Evolutionary conservation across 2,888 invertebrate species (phyloP), one percentile per base, ranked within the genome.

Genomic region (Folsomia manolachei): DNA sequence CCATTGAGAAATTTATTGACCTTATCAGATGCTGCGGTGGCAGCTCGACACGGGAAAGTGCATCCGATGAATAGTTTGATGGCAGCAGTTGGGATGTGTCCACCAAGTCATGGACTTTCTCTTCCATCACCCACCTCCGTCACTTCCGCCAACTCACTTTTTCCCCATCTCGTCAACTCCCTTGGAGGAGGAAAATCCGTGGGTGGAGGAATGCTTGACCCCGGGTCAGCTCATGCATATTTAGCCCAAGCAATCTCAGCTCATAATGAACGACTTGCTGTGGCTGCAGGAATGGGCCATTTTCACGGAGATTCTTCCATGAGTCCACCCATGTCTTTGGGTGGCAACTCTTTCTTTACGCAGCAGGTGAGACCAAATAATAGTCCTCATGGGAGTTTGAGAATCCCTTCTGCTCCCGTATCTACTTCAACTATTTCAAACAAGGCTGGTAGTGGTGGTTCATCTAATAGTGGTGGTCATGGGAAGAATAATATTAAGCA

Each of bases 1-100:
- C 78, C 82, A 11, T 82, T 87, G 76, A 85, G 86, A 72, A 89
- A 89, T 81, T 83, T 89, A 67, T 87, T 88, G 82, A 85, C 88
- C 83, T 82, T 89, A 25, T 82, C 82, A 1, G 83, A 84, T 73
- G 81, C 83, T 0, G 83, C 84, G 1, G 83, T 82, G 18, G 81
- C 81, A 56, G 79, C 83, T 21, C 79, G 83, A 23, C 82, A 83
- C 72, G 73, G 76, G 26, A 78, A 78, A 75, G 68, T 75, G 52
- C 73, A 75, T 61, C 71, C 70, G 39, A 78, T 78, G 75, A 75
- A 77, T 68, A 71, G 73, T 71, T 71, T 77, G 63, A 67, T 78
- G 69, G 76, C 73, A 63, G 75, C 73, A 23, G 74, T 56, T 7
- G 56, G 56, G 4, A 61, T 78, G 62, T 71, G 75, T 70, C 68